These are phyloP conservation scores for Toxotes lorentzi DNA, from an alignment of 2,797 vertebrate genomes.

Conservation along the genomic window DNA sequence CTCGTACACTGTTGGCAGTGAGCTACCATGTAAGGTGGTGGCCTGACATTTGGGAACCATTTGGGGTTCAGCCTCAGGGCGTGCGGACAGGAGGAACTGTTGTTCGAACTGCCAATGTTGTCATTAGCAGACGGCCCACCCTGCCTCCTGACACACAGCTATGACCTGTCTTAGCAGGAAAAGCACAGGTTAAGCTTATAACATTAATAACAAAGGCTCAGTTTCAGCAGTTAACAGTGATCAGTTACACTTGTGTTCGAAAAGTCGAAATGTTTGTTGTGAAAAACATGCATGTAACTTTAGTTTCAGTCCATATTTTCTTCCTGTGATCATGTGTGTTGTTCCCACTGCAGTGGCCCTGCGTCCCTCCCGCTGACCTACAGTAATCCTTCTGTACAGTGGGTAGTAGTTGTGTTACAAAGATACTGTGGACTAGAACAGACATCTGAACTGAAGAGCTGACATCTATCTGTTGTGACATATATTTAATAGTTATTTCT, in stretches of 20 bases:
- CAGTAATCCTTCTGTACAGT: neutral
- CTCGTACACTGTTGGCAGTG: neutral
- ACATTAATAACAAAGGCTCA: neutral
- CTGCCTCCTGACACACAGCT: neutral
- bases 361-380: neutral
- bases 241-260: neutral
- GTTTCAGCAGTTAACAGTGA: neutral
- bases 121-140: neutral
- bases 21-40: neutral
- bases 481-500: constrained; percentile 6
- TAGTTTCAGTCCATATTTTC: neutral
- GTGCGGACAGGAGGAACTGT: neutral
- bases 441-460: constrained; percentile 17
- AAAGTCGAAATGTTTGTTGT: constrained; percentile 3
- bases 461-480: neutral
- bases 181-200: constrained; percentile 3
- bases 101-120: neutral
- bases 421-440: constrained; percentile 14
- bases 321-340: too few relatives aligned
- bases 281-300: neutral
- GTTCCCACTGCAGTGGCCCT: neutral
- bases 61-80: neutral
- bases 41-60: neutral
- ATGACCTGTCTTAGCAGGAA: constrained; percentile 7
- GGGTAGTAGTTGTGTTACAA: neutral